Conservation (phyloP, 2,797 vertebrate genomes). For the Myiotriccus ornatus region DNA sequence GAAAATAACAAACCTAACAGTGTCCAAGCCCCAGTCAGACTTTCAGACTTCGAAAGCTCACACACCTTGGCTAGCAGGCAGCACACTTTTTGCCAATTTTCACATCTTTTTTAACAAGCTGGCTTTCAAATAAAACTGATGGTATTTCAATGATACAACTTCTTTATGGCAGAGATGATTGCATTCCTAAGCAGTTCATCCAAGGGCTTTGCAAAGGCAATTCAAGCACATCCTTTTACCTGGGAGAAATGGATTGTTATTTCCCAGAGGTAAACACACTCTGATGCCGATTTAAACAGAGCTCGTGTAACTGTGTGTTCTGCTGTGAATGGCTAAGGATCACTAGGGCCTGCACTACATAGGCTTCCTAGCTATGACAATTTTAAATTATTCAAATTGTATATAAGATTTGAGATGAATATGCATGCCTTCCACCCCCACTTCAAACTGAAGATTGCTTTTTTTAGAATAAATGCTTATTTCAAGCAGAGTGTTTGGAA, state of each 20-base stretch:
- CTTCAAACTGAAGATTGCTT: background rate
- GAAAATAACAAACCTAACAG: background rate
- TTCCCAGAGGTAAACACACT: constrained; percentile 11
- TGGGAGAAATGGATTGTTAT: background rate
- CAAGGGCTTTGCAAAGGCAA: constrained; percentile 20
- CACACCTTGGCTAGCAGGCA: background rate
- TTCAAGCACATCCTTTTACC: background rate
- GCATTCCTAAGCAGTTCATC: background rate
- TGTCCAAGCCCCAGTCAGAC: background rate
- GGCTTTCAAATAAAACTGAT: background rate
- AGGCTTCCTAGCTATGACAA: background rate
- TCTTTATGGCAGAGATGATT: background rate
- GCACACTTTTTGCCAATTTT: background rate
- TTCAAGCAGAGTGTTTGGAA: background rate
- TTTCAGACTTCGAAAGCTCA: background rate
- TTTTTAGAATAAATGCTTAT: background rate
- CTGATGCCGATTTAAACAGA: background rate
- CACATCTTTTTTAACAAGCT: background rate
- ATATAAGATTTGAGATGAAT: background rate
- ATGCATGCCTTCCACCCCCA: background rate
- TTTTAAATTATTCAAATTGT: background rate
- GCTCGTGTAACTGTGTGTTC: background rate
- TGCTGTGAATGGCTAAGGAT: background rate
- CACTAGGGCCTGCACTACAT: background rate
- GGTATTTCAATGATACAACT: background rate